phyloP scores from a whole-genome alignment of 2,797 vertebrate species.

The Acridotheres tristis region DNA sequence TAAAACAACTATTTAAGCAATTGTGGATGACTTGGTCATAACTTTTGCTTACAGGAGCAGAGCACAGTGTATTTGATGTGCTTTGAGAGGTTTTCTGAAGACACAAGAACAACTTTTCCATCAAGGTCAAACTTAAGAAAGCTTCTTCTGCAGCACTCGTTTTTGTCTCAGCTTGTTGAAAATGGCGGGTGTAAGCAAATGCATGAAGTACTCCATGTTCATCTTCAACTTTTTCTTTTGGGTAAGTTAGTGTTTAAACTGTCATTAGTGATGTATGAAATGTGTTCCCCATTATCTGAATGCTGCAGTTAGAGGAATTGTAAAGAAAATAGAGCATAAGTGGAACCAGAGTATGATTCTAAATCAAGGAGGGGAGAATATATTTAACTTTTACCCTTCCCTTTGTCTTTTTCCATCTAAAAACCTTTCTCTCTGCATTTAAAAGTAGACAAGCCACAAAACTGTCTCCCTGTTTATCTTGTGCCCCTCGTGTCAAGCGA shows the following conservation, averaged over 20 bases:
- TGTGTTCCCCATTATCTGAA: background rate
- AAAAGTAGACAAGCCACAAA: background rate
- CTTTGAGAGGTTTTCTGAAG: background rate
- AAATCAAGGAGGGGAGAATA: background rate
- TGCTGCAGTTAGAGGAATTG: conserved; percentile 12
- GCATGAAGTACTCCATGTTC: conserved; percentile 81
- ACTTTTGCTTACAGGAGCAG: conserved; percentile 20
- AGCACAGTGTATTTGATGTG: background rate
- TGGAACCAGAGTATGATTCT: background rate
- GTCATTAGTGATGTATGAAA: conserved; percentile 14
- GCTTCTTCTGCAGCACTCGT: background rate
- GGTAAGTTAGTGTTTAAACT: conserved; percentile 74
- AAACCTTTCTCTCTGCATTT: background rate
- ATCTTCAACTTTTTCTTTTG: conserved; percentile 83
- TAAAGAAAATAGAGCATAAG: conserved; percentile 24
- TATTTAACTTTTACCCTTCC: background rate
- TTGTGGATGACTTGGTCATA: background rate
- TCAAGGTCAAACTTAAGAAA: background rate
- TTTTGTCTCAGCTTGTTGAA: background rate
- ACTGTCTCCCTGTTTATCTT: background rate
- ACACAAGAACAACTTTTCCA: background rate
- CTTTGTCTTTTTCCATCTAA: conserved; percentile 1
- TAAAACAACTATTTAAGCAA: conserved; percentile 25
- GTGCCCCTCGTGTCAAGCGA: background rate
- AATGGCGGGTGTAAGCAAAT: conserved; percentile 79